A percentile compares a stretch with the other conserved stretches of the same genome.
These are phyloP conservation scores for Sinhomidia bicolor DNA, from an alignment of 2,888 invertebrate species.

Conservation along the genomic window DNA sequence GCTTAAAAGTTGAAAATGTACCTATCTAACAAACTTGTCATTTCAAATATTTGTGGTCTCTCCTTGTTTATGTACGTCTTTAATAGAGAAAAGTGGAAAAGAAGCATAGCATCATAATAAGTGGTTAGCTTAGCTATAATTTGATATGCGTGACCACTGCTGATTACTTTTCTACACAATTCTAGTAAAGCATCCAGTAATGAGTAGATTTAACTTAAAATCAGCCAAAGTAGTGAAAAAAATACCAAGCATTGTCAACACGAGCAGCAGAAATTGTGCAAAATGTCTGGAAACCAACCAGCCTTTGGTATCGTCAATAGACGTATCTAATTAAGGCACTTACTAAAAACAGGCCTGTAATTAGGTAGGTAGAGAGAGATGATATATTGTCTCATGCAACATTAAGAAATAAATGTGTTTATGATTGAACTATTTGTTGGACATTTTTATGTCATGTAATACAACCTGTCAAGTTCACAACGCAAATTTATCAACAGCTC, in stretches of 20 bases:
- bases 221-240: background rate
- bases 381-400: background rate
- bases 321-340: slow-evolving; percentile 4
- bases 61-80: background rate
- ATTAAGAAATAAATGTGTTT: background rate
- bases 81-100: background rate
- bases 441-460: slow-evolving; percentile 45
- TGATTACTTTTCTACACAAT: background rate
- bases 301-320: background rate
- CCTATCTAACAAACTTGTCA: too few relatives aligned
- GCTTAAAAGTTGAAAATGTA: background rate
- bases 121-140: background rate
- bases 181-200: background rate
- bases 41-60: background rate
- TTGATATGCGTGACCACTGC: background rate
- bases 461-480: slow-evolving; percentile 43
- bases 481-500: background rate
- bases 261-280: too few relatives aligned
- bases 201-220: background rate
- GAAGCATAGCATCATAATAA: background rate
- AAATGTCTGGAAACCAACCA: slow-evolving; percentile 14
- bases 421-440: slow-evolving; percentile 35
- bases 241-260: too few relatives aligned
- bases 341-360: background rate
- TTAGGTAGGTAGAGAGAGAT: background rate